Evolutionary conservation across 2,113 vertebrate genomes (phyloP).

Genomic region (Galeopterus variegatus): DNA sequence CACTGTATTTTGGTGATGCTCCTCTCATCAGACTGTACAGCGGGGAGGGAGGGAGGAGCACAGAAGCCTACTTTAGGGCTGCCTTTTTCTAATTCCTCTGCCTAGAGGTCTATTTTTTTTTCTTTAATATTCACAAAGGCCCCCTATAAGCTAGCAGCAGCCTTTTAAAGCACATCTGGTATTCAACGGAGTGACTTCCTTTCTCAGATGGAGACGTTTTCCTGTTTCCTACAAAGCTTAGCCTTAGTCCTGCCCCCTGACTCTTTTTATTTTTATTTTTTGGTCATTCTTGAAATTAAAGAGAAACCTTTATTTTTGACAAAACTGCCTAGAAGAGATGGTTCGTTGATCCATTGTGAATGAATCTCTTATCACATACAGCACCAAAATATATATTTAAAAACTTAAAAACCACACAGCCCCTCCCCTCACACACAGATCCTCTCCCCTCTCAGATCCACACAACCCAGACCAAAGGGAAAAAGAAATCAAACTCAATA

Average conservation of each 20-base stretch:
- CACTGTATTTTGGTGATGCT: fast-evolving
- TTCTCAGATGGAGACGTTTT: background rate
- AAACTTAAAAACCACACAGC: conserved; percentile 72
- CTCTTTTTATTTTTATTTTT: conserved; percentile 2
- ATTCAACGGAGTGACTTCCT: background rate
- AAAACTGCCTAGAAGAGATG: conserved; percentile 84
- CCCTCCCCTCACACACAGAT: background rate
- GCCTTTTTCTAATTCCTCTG: background rate
- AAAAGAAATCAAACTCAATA: conserved; percentile 82
- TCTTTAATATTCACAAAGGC: background rate
- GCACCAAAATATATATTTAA: conserved; percentile 86
- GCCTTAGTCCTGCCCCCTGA: background rate
- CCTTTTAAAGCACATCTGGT: background rate
- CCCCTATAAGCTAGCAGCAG: background rate
- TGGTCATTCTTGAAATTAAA: conserved; percentile 83
- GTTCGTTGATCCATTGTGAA: conserved; percentile 84
- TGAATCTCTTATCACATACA: conserved; percentile 88
- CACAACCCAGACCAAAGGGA: conserved; percentile 1
- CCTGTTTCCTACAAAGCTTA: background rate
- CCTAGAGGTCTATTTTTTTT: background rate
- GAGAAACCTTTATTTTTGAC: conserved; percentile 85
- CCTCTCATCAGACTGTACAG: fast-evolving
- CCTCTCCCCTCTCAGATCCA: conserved; percentile 34
- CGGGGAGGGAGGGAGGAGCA: fast-evolving
- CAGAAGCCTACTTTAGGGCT: background rate